Conservation (phyloP, 2,888 invertebrate species). For the Chloroclysta siterata region DNA sequence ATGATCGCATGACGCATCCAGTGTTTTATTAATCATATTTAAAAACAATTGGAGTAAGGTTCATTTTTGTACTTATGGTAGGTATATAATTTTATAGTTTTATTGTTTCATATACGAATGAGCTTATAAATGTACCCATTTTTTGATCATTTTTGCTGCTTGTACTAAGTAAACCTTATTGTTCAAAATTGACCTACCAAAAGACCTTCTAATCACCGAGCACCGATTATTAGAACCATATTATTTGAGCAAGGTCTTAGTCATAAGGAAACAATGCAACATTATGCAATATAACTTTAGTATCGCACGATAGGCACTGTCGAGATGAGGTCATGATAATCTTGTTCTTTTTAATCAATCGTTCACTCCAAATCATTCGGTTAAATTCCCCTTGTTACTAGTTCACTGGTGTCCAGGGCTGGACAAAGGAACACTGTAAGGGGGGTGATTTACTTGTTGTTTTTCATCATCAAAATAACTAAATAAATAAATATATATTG, state of each 20-base stretch:
- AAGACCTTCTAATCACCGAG: constrained; percentile 25
- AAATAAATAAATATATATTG: too few relatives aligned
- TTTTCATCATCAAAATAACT: too few relatives aligned
- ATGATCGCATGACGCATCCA: neutral
- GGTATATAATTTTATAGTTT: too few relatives aligned
- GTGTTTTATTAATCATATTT: neutral
- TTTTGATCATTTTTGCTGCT: neutral
- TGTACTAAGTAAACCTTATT: neutral
- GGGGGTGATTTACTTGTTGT: too few relatives aligned
- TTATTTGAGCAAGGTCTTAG: constrained; percentile 30
- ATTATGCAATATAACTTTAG: constrained; percentile 45
- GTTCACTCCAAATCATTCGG: constrained; percentile 40
- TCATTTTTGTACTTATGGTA: neutral
- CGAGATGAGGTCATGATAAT: constrained; percentile 56
- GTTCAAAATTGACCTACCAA: constrained; percentile 6
- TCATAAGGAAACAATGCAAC: constrained; percentile 49
- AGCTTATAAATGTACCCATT: neutral
- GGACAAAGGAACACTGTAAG: too few relatives aligned
- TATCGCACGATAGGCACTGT: constrained; percentile 43
- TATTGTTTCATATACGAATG: too few relatives aligned
- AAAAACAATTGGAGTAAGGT: neutral
- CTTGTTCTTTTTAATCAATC: constrained; percentile 52
- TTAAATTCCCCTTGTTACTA: constrained; percentile 53
- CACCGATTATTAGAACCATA: constrained; percentile 18
- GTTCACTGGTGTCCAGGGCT: constrained; percentile 28